These are phyloP conservation scores for Epinotia bilunana DNA, from an alignment of 2,888 invertebrate species.

Conservation along the genomic window DNA sequence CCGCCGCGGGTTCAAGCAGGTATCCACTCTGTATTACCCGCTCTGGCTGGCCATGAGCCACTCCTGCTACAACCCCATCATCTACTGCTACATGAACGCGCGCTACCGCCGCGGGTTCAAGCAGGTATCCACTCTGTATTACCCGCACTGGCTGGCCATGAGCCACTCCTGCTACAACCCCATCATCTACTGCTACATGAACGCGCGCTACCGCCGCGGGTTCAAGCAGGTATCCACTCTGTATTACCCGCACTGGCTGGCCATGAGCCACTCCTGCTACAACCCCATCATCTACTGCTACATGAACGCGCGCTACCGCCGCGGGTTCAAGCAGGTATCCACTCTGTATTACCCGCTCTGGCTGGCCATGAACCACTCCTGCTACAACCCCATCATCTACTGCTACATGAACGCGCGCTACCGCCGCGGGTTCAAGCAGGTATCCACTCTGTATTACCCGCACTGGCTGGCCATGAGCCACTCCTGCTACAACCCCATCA, in stretches of 20 bases:
- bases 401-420: conserved; percentile 72
- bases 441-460: too few species aligned
- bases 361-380: conserved; percentile 90
- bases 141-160: conserved; percentile 88
- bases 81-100: too few species aligned
- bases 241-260: conserved; percentile 66
- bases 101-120: too few species aligned
- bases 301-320: conserved; percentile 90
- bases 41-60: too few species aligned
- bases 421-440: too few species aligned
- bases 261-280: conserved; percentile 91
- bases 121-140: too few species aligned
- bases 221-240: conserved; percentile 74
- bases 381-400: conserved; percentile 91
- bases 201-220: conserved; percentile 87
- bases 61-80: too few species aligned
- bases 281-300: conserved; percentile 91
- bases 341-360: conserved; percentile 63
- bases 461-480: conserved; percentile 92
- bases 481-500: conserved; percentile 90
- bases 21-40: too few species aligned
- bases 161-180: conserved; percentile 92
- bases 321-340: conserved; percentile 82
- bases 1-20: too few species aligned
- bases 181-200: conserved; percentile 91